Evolutionary conservation across 2,113 vertebrate genomes (phyloP), one percentile per base, ranked within the genome.

Genomic region (Collichthys lucidus): DNA sequence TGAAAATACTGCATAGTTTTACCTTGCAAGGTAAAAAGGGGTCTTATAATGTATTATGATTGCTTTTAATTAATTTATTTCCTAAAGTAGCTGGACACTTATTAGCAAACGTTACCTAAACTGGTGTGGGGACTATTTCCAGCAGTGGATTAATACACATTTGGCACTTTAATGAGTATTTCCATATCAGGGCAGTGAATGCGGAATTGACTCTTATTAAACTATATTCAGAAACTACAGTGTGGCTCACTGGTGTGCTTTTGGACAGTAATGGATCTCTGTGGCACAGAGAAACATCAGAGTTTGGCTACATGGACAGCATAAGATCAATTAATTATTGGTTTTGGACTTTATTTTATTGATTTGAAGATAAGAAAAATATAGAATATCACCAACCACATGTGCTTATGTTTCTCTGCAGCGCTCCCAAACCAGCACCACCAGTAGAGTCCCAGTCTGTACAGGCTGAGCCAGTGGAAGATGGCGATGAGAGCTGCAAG

Each of bases 401-500:
- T 8, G 2, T 3, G 4, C 4, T 46, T 19, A 1, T 77, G 29
- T 76, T n/a, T 31, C 15, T 14, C 59, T 17, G 17, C 86, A 95
- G 92, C 3, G 24, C 81, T 62, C 80, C 92, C 5, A 83, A 85
- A 68, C 64, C 87, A 46, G 72, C 73, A 6, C 60, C 85, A 22
- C 68, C 85, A 22, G 73, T 29, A 44, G 91, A 91, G 50, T 14
- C 74, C 47, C 52, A 77, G 72, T 46, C 55, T 31, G 47, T 35
- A n/a, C 88, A 86, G 85, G 69, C 22, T 0, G 80, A 91, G 24
- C 10, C 82, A 0, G 88, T 52, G 8, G 92, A 92, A 44, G 93
- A 93, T 0, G 19, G 0, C 0, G 95, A 95, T 9, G 94, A 93
- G 71, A 92, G 81, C 87, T 94, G 92, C 68, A 95, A 91, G 69